These are phyloP conservation scores for Sinosuthora webbiana DNA, from an alignment of 2,113 vertebrate species.

Conservation along the genomic window DNA sequence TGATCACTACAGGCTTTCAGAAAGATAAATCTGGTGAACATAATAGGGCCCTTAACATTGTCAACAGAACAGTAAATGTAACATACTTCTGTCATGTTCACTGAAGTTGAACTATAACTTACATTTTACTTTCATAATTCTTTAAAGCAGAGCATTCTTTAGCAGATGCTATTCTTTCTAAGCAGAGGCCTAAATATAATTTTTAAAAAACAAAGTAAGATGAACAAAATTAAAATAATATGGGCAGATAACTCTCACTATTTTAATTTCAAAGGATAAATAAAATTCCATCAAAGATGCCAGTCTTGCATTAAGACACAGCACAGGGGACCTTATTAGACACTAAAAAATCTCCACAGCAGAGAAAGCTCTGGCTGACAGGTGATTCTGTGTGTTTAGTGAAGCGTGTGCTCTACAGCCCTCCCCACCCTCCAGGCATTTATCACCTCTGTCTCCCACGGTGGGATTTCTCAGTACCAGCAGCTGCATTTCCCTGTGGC, in stretches of 20 bases:
- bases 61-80: slow-evolving; percentile 35
- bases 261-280: neutral
- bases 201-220: neutral
- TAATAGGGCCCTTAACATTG: slow-evolving; percentile 32
- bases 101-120: slow-evolving; percentile 39
- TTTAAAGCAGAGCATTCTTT: neutral
- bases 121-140: slow-evolving; percentile 12
- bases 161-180: neutral
- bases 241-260: neutral
- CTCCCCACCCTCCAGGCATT: neutral
- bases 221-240: neutral
- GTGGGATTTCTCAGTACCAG: neutral
- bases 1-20: slow-evolving; percentile 41
- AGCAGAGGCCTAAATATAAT: neutral
- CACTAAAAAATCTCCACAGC: neutral
- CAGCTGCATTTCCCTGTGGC: neutral
- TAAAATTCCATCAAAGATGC: neutral
- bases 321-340: neutral
- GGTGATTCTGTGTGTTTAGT: neutral
- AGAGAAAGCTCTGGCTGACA: neutral
- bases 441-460: neutral
- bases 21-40: slow-evolving; percentile 51
- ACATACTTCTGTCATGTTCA: slow-evolving; percentile 46
- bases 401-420: neutral
- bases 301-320: neutral